phyloP scores from a whole-genome alignment of 2,113 vertebrate genomes.

The Petromus typicus region DNA sequence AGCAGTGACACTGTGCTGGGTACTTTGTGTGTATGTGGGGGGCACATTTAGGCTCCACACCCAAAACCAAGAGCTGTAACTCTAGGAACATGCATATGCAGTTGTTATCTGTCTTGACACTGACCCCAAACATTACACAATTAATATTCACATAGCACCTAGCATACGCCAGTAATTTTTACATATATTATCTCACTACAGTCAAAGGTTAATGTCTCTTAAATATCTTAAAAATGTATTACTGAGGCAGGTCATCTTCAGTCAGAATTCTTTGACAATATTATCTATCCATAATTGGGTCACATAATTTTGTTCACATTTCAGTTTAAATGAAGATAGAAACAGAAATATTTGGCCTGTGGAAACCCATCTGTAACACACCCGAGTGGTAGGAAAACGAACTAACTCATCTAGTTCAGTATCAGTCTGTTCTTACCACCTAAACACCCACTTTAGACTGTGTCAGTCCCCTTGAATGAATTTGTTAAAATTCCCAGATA shows the following conservation, averaged over 20 bases:
- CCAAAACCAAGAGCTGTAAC: background rate
- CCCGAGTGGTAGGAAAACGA: conserved; percentile 10
- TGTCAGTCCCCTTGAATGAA: background rate
- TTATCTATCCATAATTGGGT: background rate
- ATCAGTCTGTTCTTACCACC: conserved; percentile 20
- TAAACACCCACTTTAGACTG: background rate
- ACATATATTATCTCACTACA: conserved; percentile 42
- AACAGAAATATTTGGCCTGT: background rate
- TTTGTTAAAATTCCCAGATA: background rate
- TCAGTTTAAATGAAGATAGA: background rate
- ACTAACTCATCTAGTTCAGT: conserved; percentile 26
- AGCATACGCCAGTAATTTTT: conserved; percentile 33
- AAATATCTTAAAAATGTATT: conserved; percentile 48
- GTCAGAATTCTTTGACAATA: conserved; percentile 29
- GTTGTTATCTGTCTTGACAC: conserved; percentile 8
- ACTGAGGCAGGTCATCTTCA: background rate
- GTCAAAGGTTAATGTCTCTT: conserved; percentile 63
- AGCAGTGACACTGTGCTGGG: background rate
- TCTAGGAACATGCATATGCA: background rate
- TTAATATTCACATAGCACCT: conserved; percentile 57
- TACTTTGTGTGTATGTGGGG: no score
- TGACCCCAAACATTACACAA: conserved; percentile 21
- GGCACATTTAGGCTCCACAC: background rate
- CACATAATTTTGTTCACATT: conserved; percentile 7
- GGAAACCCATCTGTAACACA: background rate